A percentile compares a stretch with the other conserved stretches of the same genome.
phyloP scores from a whole-genome alignment of 2,888 invertebrate genomes.

The Limenitis camilla region DNA sequence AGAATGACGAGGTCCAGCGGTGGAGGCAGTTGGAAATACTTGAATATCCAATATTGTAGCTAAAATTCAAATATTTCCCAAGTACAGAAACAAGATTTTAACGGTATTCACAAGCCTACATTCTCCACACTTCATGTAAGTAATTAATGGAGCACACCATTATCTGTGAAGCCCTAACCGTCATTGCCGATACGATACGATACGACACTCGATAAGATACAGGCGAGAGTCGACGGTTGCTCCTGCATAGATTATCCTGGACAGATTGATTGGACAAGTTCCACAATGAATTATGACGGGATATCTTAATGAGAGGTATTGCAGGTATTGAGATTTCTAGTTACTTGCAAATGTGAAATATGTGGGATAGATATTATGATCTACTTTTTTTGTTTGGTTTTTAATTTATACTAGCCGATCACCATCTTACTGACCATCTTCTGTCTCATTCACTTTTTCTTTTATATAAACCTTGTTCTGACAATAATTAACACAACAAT shows the following conservation, averaged over 20 bases:
- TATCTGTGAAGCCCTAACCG: constrained; percentile 19
- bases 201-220: constrained; percentile 15
- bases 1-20: no score
- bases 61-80: background rate
- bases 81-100: background rate
- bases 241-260: constrained; percentile 7
- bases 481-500: no score
- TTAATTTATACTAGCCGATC: no score
- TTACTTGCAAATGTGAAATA: no score
- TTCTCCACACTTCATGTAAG: constrained; percentile 2
- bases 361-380: no score
- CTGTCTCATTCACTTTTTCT: no score
- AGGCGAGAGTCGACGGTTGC: constrained; percentile 15
- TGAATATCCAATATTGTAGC: background rate
- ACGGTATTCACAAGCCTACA: constrained; percentile 3
- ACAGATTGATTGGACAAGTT: constrained; percentile 9
- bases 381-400: no score
- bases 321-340: no score
- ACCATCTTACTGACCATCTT: no score
- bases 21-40: no score
- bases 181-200: constrained; percentile 16
- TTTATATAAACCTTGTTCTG: no score
- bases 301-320: constrained; percentile 1
- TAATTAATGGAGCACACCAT: constrained; percentile 15
- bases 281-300: background rate